These are phyloP conservation scores for Cotesia congregata DNA, from an alignment of 2,888 invertebrate genomes.

Conservation along the genomic window DNA sequence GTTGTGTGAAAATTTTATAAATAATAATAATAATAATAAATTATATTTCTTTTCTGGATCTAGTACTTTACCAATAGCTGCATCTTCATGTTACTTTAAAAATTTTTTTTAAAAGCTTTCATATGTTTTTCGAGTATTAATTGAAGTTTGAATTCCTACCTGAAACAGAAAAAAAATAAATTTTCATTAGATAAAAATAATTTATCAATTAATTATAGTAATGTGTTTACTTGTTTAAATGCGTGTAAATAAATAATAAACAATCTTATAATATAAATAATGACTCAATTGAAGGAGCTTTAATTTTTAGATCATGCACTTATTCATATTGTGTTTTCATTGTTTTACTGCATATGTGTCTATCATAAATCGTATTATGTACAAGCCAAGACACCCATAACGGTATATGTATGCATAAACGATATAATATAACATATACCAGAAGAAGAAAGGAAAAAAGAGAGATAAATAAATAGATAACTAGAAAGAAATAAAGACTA, in stretches of 20 bases:
- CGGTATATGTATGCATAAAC: slow-evolving; percentile 12
- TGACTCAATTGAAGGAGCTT: not conserved
- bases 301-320: slow-evolving; percentile 18
- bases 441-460: slow-evolving; percentile 18
- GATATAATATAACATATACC: slow-evolving; percentile 9
- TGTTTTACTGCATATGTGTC: slow-evolving; percentile 46
- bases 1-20: not conserved
- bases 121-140: not conserved
- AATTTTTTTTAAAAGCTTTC: not conserved
- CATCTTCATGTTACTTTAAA: not conserved
- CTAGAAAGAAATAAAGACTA: not conserved
- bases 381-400: slow-evolving; percentile 45
- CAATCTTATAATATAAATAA: not conserved
- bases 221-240: not conserved
- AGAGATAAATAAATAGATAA: slow-evolving; percentile 17
- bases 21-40: not conserved
- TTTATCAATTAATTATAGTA: not conserved
- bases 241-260: not conserved
- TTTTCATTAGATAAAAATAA: not conserved
- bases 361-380: slow-evolving; percentile 53
- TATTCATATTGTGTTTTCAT: slow-evolving; percentile 29
- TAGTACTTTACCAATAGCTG: not conserved
- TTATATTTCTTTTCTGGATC: not conserved
- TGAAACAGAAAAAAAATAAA: slow-evolving; percentile 19
- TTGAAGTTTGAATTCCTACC: slow-evolving; percentile 19